These are phyloP conservation scores for Drosophila obscura DNA, from an alignment of 1,140 invertebrate genomes.

Conservation along the genomic window DNA sequence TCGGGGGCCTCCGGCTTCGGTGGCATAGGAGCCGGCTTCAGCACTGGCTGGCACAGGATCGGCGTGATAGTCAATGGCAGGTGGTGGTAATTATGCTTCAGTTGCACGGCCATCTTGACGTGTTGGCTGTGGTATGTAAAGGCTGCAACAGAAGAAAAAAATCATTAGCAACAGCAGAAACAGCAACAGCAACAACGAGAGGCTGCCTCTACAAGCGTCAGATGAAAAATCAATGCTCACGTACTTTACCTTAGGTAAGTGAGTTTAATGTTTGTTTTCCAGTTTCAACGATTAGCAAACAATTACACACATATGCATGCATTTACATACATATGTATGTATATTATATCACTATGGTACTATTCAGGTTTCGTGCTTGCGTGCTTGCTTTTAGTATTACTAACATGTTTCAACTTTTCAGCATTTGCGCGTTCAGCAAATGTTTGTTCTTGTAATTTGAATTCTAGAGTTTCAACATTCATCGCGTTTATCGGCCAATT, in stretches of 20 bases:
- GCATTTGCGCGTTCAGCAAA: constrained; percentile 24
- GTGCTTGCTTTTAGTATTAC: constrained; percentile 15
- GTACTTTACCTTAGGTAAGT: constrained; percentile 26
- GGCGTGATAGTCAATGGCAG: constrained; percentile 74
- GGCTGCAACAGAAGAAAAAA: constrained; percentile 33
- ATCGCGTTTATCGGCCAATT: neutral
- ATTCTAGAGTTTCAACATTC: constrained; percentile 24
- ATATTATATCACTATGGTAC: constrained; percentile 49
- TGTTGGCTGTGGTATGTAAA: constrained; percentile 12
- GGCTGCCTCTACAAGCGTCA: constrained; percentile 24
- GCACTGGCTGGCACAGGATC: constrained; percentile 53
- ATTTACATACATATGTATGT: neutral
- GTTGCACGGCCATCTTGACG: constrained; percentile 66
- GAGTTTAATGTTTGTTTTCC: constrained; percentile 12
- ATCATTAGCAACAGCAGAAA: neutral
- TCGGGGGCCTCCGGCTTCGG: constrained; percentile 66
- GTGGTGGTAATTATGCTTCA: constrained; percentile 72
- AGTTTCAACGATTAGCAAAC: constrained; percentile 5
- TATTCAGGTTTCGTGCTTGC: constrained; percentile 42
- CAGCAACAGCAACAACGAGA: too few species aligned
- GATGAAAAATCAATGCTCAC: constrained; percentile 42
- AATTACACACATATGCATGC: constrained; percentile 12
- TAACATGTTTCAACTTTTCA: constrained; percentile 23
- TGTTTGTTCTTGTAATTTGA: constrained; percentile 25
- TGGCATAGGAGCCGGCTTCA: constrained; percentile 31